phyloP scores from a whole-genome alignment of 2,113 vertebrate genomes.

The Rhynchopsitta pachyrhyncha region DNA sequence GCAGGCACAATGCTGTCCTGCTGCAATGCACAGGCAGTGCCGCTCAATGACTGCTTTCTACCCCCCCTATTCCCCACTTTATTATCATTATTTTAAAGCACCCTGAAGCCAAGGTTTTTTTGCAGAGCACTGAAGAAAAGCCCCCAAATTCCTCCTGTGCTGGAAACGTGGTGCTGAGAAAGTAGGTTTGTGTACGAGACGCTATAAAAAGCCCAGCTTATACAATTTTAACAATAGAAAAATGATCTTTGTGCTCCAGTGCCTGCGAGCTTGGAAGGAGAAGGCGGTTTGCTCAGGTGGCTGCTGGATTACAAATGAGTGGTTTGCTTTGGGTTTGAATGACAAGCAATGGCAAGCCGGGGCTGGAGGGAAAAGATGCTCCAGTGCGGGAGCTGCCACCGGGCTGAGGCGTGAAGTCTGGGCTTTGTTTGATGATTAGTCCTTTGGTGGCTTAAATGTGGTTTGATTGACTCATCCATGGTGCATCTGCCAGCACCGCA shows the following conservation, averaged over 20 bases:
- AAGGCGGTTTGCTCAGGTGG: conserved; percentile 77
- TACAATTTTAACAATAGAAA: conserved; percentile 79
- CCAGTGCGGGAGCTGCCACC: conserved; percentile 2
- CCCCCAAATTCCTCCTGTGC: conserved; percentile 3
- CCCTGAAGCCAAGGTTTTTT: conserved; percentile 66
- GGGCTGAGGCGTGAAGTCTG: conserved; percentile 65
- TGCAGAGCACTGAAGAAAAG: not conserved
- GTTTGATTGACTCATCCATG: conserved; percentile 79
- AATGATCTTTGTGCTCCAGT: conserved; percentile 78
- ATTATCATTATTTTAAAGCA: conserved; percentile 31
- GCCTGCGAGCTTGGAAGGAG: conserved; percentile 63
- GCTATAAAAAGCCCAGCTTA: conserved; percentile 73
- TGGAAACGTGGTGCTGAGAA: not conserved
- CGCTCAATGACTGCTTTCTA: not conserved
- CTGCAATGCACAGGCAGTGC: not conserved
- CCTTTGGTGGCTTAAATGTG: conserved; percentile 79
- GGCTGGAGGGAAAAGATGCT: conserved; percentile 49
- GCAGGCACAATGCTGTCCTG: not conserved
- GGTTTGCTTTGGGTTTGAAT: conserved; percentile 80
- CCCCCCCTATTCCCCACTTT: not conserved
- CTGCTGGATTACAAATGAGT: conserved; percentile 87
- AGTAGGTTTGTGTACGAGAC: conserved; percentile 60
- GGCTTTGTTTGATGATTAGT: conserved; percentile 81
- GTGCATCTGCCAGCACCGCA: conserved; percentile 60
- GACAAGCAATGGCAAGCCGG: conserved; percentile 83